Conservation (phyloP, 2,888 invertebrate species). For the Dysmachus trigonus region DNA sequence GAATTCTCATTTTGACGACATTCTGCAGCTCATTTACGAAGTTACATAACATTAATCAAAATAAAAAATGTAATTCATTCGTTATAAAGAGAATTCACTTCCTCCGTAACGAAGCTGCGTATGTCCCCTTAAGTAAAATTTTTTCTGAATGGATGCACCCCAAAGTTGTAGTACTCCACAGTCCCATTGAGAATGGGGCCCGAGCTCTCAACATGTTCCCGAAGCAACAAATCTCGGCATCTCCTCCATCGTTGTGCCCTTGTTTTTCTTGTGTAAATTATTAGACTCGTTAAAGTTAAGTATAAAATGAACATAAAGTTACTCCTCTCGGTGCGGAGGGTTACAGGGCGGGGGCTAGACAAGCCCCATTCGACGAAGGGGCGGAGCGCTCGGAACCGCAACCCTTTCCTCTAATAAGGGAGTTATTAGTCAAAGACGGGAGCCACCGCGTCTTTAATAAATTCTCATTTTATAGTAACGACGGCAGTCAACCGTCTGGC, state of each 20-base stretch:
- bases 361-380: background rate
- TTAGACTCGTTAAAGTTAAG: constrained; percentile 18
- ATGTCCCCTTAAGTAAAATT: background rate
- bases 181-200: background rate
- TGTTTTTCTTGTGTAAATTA: constrained; percentile 16
- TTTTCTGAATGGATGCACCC: background rate
- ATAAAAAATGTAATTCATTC: background rate
- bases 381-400: background rate
- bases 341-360: background rate
- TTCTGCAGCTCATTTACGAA: no score
- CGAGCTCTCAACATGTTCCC: background rate
- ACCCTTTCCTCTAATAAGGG: constrained; percentile 17
- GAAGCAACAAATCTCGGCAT: background rate
- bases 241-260: background rate
- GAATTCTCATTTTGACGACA: no score
- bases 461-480: constrained; percentile 40
- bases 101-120: background rate
- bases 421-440: constrained; percentile 16
- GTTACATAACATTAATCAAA: no score
- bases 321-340: background rate
- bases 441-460: constrained; percentile 23
- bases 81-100: background rate
- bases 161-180: background rate
- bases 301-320: constrained; percentile 23
- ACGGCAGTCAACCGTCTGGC: background rate